A percentile compares a stretch with the other conserved stretches of the same genome.
These are phyloP conservation scores for Drosophila paulistorum DNA, from an alignment of 1,140 invertebrate species.

Conservation along the genomic window DNA sequence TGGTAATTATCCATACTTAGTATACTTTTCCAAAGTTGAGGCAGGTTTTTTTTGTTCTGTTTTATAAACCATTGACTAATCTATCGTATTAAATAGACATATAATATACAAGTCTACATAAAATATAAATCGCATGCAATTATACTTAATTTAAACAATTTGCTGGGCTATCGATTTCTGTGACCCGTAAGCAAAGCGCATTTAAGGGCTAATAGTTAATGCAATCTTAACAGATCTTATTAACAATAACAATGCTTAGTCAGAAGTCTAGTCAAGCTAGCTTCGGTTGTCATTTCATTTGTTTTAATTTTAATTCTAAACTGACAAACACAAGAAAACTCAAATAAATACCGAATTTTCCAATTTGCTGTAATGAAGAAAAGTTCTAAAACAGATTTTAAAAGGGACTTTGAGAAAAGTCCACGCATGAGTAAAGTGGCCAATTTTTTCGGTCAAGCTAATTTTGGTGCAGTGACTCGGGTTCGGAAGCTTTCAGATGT, in stretches of 20 bases:
- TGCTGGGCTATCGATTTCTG: background rate
- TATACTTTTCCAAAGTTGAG: background rate
- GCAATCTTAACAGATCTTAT: background rate
- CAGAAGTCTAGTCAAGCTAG: background rate
- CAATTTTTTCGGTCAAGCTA: constrained; percentile 12
- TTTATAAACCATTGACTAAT: background rate
- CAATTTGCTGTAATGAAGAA: background rate
- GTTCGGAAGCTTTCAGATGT: constrained; percentile 25
- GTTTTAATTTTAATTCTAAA: background rate
- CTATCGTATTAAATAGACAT: background rate
- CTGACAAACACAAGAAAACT: background rate
- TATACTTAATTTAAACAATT: background rate
- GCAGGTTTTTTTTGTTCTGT: background rate
- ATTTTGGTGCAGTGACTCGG: constrained; percentile 12
- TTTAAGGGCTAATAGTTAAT: background rate
- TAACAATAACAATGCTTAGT: background rate
- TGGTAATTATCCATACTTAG: background rate
- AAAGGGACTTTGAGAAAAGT: background rate
- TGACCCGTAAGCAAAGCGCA: background rate
- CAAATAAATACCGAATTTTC: no score
- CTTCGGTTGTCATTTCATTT: background rate
- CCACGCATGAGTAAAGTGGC: background rate
- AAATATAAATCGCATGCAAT: background rate
- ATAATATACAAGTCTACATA: background rate
- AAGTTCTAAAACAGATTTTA: background rate